Evolutionary conservation across 2,113 vertebrate species (phyloP).

Genomic region (Etheostoma cragini): DNA sequence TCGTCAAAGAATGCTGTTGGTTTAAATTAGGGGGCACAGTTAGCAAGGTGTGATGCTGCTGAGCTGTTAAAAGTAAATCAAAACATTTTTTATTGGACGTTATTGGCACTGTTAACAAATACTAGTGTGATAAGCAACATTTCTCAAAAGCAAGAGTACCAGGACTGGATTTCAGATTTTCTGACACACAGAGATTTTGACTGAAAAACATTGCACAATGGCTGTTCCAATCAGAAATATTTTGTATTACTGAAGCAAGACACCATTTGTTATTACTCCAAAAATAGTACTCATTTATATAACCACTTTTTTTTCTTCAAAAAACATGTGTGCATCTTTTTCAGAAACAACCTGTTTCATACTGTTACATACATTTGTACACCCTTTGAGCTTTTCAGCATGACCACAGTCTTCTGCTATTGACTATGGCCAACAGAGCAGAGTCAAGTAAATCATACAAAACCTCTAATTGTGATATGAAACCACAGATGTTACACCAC

Average conservation of each 20-base stretch:
- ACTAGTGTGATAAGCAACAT: neutral
- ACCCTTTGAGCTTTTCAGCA: neutral
- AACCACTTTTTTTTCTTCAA: neutral
- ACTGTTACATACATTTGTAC: neutral
- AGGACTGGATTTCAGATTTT: neutral
- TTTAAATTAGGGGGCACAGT: neutral
- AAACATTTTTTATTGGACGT: neutral
- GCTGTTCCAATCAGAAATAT: neutral
- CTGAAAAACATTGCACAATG: slow-evolving; percentile 16
- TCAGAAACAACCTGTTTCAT: neutral
- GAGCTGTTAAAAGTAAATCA: neutral
- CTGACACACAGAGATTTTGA: slow-evolving; percentile 9
- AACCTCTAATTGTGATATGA: neutral
- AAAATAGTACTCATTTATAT: neutral
- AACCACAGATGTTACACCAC: neutral
- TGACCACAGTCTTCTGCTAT: neutral
- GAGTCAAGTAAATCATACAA: neutral
- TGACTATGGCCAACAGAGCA: neutral
- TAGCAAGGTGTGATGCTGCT: neutral
- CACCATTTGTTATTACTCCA: neutral
- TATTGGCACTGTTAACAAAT: neutral
- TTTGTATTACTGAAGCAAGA: slow-evolving; percentile 1
- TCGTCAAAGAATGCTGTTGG: neutral
- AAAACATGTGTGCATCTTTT: neutral
- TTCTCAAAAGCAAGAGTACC: neutral